A percentile compares a stretch with the other conserved stretches of the same genome.
phyloP scores from a whole-genome alignment of 2,888 invertebrate species.

The Morpho helenor region DNA sequence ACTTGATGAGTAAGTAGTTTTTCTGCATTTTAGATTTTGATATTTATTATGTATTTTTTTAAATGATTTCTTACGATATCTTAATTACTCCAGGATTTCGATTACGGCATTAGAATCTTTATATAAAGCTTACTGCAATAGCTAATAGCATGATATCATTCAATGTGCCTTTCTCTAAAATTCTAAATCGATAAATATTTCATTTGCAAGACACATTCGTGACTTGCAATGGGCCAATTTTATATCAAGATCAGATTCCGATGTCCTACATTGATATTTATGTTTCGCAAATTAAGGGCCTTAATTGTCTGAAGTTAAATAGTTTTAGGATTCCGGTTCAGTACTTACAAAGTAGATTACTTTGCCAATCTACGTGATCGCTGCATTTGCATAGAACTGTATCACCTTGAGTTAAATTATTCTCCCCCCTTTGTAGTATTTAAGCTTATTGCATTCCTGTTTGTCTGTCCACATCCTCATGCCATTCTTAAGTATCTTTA shows the following conservation, averaged over 20 bases:
- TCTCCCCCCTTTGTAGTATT: neutral
- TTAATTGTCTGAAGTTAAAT: constrained; percentile 8
- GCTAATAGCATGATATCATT: constrained; percentile 15
- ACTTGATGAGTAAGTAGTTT: no score
- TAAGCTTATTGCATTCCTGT: constrained; percentile 1
- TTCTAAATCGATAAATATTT: constrained; percentile 22
- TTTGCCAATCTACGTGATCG: constrained; percentile 7
- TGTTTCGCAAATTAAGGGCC: constrained; percentile 1
- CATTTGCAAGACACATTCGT: constrained; percentile 9
- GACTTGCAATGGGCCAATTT: constrained; percentile 14
- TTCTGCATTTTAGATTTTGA: no score
- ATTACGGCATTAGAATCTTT: neutral
- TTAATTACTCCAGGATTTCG: no score
- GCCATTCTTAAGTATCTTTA: no score
- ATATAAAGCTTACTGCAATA: constrained; percentile 3
- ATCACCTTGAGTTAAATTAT: constrained; percentile 3
- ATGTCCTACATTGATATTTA: constrained; percentile 1
- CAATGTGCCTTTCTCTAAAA: constrained; percentile 16
- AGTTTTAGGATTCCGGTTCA: constrained; percentile 1
- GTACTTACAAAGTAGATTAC: constrained; percentile 21
- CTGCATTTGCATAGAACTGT: constrained; percentile 17
- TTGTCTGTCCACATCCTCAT: neutral
- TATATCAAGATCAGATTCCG: neutral
- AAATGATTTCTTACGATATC: no score
- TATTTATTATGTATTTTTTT: no score